A percentile compares a stretch with the other conserved stretches of the same genome.
phyloP scores from a whole-genome alignment of 2,113 vertebrate species.

The Mustela lutreola region DNA sequence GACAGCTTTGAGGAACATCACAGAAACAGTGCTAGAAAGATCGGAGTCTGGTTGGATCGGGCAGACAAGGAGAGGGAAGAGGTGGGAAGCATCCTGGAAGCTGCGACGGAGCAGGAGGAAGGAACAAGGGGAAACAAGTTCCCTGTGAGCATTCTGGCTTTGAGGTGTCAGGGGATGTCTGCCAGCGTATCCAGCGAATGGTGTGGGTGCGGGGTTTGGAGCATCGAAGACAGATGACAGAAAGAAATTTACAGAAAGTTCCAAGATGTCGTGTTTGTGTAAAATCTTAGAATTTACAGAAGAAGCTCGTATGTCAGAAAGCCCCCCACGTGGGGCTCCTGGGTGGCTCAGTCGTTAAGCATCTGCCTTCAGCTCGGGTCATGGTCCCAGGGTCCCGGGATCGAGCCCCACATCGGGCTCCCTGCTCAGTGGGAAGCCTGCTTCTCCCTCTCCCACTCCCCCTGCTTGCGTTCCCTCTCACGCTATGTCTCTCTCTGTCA shows the following conservation, averaged over 20 bases:
- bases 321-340: no score
- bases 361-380: no score
- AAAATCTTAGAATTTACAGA: not conserved
- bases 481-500: no score
- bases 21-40: not conserved
- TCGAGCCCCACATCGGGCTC: no score
- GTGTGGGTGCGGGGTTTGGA: not conserved
- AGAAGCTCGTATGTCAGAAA: not conserved
- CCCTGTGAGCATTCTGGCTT: not conserved
- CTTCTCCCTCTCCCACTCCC: no score
- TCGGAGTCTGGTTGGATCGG: not conserved
- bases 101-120: not conserved
- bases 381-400: no score
- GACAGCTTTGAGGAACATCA: not conserved
- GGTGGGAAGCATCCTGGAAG: not conserved
- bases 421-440: no score
- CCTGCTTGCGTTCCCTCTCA: no score
- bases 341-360: no score
- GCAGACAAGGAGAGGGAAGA: not conserved
- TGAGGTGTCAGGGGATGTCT: not conserved
- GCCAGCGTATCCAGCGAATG: not conserved
- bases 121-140: no score
- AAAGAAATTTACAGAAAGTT: not conserved
- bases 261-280: not conserved
- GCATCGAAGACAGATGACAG: no score